Base-by-base conservation (phyloP, 1,140 invertebrate genomes). In the Ladona fulva region DNA sequence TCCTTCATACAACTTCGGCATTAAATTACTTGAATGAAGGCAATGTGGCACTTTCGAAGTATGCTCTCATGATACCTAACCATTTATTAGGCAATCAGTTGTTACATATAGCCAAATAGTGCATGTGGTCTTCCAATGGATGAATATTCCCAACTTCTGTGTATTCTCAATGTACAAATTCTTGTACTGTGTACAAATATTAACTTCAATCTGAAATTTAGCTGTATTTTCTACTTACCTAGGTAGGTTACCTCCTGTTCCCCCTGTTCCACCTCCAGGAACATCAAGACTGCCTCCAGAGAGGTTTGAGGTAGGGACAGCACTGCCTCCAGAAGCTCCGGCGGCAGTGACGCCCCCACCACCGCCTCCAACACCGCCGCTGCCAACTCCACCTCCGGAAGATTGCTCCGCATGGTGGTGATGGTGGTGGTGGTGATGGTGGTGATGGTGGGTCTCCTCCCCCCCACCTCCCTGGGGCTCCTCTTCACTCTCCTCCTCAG, bases 401-500 rank as follows among this genome's bases (percentile, higher is more conserved):
- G 80, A 25, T 81, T 79, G 77, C 24, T 75, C 74, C 24, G 37
- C 66, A 29, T 79, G 79, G 11, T 25, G n/a, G 42, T 79, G 79
- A 73, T 83, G 22, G 80, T 83, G 80, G 80, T 83, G 76, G 81
- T 83, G 81, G 75, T 83, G 82, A 81, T 44, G 75, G 77, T 25
- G 78, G 14, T 29, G 81, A 42, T 42, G 78, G 74, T n/a, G 81
- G 74, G 73, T 78, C 79, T 59, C 77, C 44, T 42, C 59, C 52
- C 42, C 76, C 14, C 83, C 86, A 84, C 85, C 88, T 84, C 84
- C 88, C 85, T 87, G 89, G 88, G 92, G 90, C 84, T 95, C 93
- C 85, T 94, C 93, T 80, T 95, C 94, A 81, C 90, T 93, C 83
- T 95, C 94, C 84, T 95, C 93, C 84, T 95, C 94, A 75, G 93